Percentiles rank a stretch among this genome's conserved stretches.
Evolutionary conservation across 2,888 invertebrate species (phyloP).

Genomic region (Stramonita haemastoma): DNA sequence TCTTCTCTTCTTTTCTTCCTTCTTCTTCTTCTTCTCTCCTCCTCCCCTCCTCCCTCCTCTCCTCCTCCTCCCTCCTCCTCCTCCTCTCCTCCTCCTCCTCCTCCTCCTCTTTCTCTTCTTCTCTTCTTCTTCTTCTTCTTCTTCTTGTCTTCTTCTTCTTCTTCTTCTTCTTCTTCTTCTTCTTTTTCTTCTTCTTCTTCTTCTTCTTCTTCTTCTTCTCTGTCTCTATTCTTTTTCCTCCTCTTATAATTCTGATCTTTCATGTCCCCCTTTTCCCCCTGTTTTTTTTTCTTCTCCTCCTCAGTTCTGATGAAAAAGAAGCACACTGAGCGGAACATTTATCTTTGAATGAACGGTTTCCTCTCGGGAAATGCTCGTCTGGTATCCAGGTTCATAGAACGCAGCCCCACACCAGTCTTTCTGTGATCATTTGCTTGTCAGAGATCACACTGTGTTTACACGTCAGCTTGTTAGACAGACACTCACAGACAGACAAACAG

Average conservation of each 20-base stretch:
- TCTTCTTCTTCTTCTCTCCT: background rate
- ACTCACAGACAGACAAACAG: too few relatives aligned
- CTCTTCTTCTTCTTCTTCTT: background rate
- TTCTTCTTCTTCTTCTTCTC: background rate
- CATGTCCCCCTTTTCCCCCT: background rate
- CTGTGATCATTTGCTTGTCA: too few relatives aligned
- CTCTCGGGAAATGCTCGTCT: too few relatives aligned
- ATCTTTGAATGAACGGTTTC: too few relatives aligned
- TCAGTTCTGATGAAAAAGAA: background rate
- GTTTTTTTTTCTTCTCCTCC: background rate
- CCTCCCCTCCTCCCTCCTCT: background rate
- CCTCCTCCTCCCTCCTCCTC: background rate
- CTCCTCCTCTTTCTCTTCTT: background rate
- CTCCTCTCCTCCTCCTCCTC: background rate
- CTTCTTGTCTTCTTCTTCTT: background rate
- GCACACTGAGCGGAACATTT: too few relatives aligned
- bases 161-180: background rate
- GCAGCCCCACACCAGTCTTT: too few relatives aligned
- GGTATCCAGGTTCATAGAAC: too few relatives aligned
- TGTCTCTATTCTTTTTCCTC: background rate
- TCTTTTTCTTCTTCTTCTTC: background rate
- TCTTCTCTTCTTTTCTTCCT: background rate
- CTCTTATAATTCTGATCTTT: background rate
- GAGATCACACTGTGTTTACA: too few relatives aligned
- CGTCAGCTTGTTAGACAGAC: background rate